These are phyloP conservation scores for Wasmannia auropunctata DNA, from an alignment of 1,140 invertebrate species.

Conservation along the genomic window DNA sequence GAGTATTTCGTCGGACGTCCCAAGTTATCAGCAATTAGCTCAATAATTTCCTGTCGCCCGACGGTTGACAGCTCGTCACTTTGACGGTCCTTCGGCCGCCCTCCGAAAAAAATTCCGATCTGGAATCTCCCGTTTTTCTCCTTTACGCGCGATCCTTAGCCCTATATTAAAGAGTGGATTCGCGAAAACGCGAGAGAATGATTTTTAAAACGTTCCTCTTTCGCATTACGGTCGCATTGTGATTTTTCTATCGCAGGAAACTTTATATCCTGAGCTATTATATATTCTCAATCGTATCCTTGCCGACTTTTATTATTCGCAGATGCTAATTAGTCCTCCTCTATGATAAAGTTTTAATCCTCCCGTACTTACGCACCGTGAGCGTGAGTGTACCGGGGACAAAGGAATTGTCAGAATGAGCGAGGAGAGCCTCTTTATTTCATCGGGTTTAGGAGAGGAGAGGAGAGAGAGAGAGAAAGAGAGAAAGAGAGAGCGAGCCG, in stretches of 20 bases:
- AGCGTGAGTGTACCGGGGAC: conserved; percentile 33
- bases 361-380: conserved; percentile 39
- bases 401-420: conserved; percentile 68
- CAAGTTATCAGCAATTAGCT: conserved; percentile 82
- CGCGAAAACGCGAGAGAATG: not conserved
- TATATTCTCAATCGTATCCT: not conserved
- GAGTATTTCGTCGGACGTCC: conserved; percentile 75
- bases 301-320: not conserved
- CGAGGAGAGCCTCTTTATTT: conserved; percentile 66
- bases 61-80: conserved; percentile 75
- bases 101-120: conserved; percentile 67
- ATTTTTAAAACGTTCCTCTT: not conserved
- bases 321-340: not conserved
- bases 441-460: conserved; percentile 58
- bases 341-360: conserved; percentile 66
- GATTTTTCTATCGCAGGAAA: not conserved
- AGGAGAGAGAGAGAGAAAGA: too few relatives aligned
- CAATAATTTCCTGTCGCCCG: conserved; percentile 79
- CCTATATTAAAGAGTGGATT: not conserved
- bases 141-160: not conserved
- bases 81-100: conserved; percentile 37
- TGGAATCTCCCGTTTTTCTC: conserved; percentile 22
- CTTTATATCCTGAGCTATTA: not conserved
- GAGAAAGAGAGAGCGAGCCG: too few relatives aligned
- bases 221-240: not conserved